Base-by-base conservation (phyloP, 2,113 vertebrate species). In the Grammomys dolichurus region DNA sequence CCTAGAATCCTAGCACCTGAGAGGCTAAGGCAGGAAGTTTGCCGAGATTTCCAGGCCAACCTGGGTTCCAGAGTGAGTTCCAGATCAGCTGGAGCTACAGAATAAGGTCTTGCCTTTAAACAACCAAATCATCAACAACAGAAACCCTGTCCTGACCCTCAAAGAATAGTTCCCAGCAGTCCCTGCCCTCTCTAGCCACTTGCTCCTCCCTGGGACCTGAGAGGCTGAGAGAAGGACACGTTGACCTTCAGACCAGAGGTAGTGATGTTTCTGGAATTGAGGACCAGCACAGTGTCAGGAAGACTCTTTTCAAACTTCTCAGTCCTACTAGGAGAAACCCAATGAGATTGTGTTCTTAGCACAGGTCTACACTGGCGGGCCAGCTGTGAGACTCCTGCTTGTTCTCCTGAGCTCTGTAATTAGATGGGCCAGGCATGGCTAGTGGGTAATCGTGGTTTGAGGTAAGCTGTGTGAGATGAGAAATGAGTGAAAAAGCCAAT, bases 341-440 rank as follows among this genome's bases (percentile, higher is more conserved):
- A 24, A 26, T 54, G 17, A n/a, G 5, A 17, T 13, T 58, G 14
- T 31, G 36, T 58, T n/a, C 70, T 72, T 33, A 58, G 72, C 70
- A 12, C 20, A 7, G 28, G 70, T 58, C 70, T 60, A 0, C 48
- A 4, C 26, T 40, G 70, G n/a, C 0, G 1, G 70, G 11, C 97
- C 88, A 95, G 90, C 97, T 94, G 73, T 97, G 96, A 96, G 97
- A 96, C 72, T 60, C n/a, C 26, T 40, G 26, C 40, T 33, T 10
- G 46, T 73, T 96, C 96, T 96, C 96, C 98, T 97, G 96, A 58
- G 72, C 95, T 97, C 96, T 80, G 67, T 96, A 96, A 97, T 97
- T 94, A 96, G 98, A 97, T 86, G 95, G 97, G 97, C 96, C 96
- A 28, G 86, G 90, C 97, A 98, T 98, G 96, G 97, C 97, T 91